phyloP scores from a whole-genome alignment of 2,888 invertebrate genomes.

The Isotomurus palustris region DNA sequence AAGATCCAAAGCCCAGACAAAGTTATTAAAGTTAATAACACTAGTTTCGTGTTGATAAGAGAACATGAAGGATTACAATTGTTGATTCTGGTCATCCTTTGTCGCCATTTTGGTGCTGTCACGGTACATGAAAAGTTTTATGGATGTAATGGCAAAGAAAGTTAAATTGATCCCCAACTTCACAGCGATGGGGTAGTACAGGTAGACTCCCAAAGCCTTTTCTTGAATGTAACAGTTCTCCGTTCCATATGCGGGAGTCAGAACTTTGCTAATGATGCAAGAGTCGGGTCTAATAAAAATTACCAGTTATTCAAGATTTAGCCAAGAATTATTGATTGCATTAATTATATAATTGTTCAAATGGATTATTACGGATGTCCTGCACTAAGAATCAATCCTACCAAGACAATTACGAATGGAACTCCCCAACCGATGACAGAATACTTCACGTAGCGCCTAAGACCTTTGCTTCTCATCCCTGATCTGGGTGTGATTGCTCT shows the following conservation, averaged over 20 bases:
- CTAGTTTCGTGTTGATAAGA: neutral
- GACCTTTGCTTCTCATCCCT: slow-evolving; percentile 20
- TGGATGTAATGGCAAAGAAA: slow-evolving; percentile 33
- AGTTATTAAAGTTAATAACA: neutral
- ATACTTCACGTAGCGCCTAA: slow-evolving; percentile 23
- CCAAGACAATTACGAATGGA: slow-evolving; percentile 22
- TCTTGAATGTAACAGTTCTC: slow-evolving; percentile 29
- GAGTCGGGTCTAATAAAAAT: slow-evolving; percentile 6
- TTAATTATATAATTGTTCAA: neutral
- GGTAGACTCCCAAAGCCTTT: slow-evolving; percentile 28
- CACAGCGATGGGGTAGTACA: slow-evolving; percentile 36
- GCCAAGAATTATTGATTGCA: too few species aligned
- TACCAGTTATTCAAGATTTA: neutral
- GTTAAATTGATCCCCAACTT: slow-evolving; percentile 30
- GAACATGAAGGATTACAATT: slow-evolving; percentile 23
- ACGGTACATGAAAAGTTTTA: slow-evolving; percentile 32
- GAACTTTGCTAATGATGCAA: slow-evolving; percentile 9
- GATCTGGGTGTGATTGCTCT: slow-evolving; percentile 31
- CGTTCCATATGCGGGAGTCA: slow-evolving; percentile 36
- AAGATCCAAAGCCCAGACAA: neutral
- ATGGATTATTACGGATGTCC: slow-evolving; percentile 24
- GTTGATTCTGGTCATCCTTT: slow-evolving; percentile 27
- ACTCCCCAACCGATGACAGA: slow-evolving; percentile 38
- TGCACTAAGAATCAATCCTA: slow-evolving; percentile 21
- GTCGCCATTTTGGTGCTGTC: slow-evolving; percentile 38